A percentile compares a stretch with the other conserved stretches of the same genome.
phyloP scores from a whole-genome alignment of 2,888 invertebrate genomes.

The Rhorus exstirpatorius region DNA sequence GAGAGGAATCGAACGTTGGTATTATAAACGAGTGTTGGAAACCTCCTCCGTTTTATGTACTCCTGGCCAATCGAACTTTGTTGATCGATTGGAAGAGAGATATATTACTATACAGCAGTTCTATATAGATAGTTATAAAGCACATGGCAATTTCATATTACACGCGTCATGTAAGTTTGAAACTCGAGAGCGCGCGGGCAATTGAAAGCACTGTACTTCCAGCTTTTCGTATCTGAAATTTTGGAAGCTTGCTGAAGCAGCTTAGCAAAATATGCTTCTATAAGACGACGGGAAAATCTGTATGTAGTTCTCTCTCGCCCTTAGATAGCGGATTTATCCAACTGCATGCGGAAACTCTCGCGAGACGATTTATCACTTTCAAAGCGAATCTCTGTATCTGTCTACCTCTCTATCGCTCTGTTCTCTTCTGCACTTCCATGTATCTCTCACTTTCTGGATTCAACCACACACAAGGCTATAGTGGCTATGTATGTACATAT shows the following conservation, averaged over 20 bases:
- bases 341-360: constrained; percentile 54
- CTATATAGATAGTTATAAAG: constrained; percentile 22
- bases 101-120: constrained; percentile 11
- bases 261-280: constrained; percentile 41
- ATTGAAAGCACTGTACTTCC: constrained; percentile 36
- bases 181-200: constrained; percentile 49
- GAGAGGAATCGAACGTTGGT: constrained; percentile 23
- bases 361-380: constrained; percentile 59
- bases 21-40: constrained; percentile 49
- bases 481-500: not conserved
- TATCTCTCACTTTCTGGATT: constrained; percentile 23
- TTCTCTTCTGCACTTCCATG: constrained; percentile 19
- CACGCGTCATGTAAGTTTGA: constrained; percentile 56
- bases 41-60: constrained; percentile 32
- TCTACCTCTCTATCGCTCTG: not conserved
- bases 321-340: constrained; percentile 50
- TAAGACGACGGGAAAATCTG: constrained; percentile 40
- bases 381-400: constrained; percentile 42
- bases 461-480: constrained; percentile 18
- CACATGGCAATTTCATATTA: constrained; percentile 43
- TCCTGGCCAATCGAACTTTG: constrained; percentile 57
- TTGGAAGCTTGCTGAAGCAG: constrained; percentile 44
- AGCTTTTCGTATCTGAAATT: constrained; percentile 5
- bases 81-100: constrained; percentile 64
- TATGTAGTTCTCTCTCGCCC: constrained; percentile 18